Evolutionary conservation across 1,140 invertebrate genomes (phyloP), one percentile per base, ranked within the genome.

Genomic region (Odontomachus brunneus): DNA sequence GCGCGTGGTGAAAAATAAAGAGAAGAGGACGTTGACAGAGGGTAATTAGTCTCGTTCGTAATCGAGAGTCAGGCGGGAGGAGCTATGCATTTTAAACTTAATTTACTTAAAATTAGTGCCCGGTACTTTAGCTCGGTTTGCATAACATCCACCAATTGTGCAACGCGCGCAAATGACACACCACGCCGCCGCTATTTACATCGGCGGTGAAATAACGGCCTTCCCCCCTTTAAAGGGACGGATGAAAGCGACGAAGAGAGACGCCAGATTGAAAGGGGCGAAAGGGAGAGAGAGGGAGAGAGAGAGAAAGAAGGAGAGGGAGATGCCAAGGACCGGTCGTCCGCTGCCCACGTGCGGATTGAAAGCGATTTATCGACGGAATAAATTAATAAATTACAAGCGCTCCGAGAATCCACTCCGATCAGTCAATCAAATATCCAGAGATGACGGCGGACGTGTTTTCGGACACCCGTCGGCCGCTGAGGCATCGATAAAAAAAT

Each of bases 361-460:
- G 84, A 88, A 80, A 62, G 73, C 78, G 82, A 89, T 90, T 89
- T 88, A 89, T 89, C 71, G 84, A 19, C 22, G 29, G 89, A 84
- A 89, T 88, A 88, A 86, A 86, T 90, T 88, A 90, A 90, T 89
- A 89, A 89, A 89, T 89, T 89, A 88, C 81, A 15, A 9, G 3
- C 55, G 33, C 74, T 81, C 65, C 51, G 82, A 74, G 78, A 74
- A 53, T 74, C 59, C 29, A 55, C 51, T 85, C 49, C 60, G 55
- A 85, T 59, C 71, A 71, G 66, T 73, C 65, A 67, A 80, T 80
- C 65, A 71, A 80, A 71, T 57, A 71, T 69, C 65, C 51, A 14
- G 2, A 19, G 63, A 80, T 33, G 74, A 75, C 19, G 19, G 48
- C n/a, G 74, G 29, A 24, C 60, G 53, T 69, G 51, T 80, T 57